Percentiles rank a stretch among this genome's conserved stretches.
These are phyloP conservation scores for Cosmorhoe ocellata DNA, from an alignment of 2,888 invertebrate species.

Conservation along the genomic window DNA sequence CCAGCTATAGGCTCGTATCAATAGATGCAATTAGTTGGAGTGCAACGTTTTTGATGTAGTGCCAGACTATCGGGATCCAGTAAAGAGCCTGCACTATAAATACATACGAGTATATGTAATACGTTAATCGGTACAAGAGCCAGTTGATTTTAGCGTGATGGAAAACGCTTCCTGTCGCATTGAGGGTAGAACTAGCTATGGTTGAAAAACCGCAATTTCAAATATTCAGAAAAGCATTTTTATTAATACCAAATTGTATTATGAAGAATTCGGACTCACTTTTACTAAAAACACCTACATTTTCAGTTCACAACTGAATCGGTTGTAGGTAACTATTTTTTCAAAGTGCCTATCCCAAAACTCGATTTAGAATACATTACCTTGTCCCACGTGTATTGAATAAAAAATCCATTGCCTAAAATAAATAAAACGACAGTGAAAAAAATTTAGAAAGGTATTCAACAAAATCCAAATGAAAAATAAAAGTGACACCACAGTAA, in stretches of 20 bases:
- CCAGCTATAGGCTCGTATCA: conserved; percentile 60
- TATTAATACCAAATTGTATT: too few relatives aligned
- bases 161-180: conserved; percentile 30
- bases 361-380: background rate
- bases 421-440: conserved; percentile 1
- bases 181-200: background rate
- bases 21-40: conserved; percentile 81
- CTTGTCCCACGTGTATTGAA: conserved; percentile 4
- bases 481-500: too few relatives aligned
- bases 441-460: conserved; percentile 1
- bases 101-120: conserved; percentile 60
- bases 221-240: background rate
- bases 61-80: conserved; percentile 57
- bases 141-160: conserved; percentile 43
- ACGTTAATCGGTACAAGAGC: conserved; percentile 49
- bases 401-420: conserved; percentile 8
- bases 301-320: too few relatives aligned
- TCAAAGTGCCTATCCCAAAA: background rate
- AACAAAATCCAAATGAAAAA: conserved; percentile 1
- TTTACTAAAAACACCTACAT: too few relatives aligned
- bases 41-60: conserved; percentile 81
- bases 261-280: too few relatives aligned
- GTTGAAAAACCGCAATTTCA: conserved; percentile 22
- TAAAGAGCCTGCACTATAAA: conserved; percentile 60
- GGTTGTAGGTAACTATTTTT: background rate